These are phyloP conservation scores for Nesogale talazaci DNA, from an alignment of 2,113 vertebrate species.

Conservation along the genomic window DNA sequence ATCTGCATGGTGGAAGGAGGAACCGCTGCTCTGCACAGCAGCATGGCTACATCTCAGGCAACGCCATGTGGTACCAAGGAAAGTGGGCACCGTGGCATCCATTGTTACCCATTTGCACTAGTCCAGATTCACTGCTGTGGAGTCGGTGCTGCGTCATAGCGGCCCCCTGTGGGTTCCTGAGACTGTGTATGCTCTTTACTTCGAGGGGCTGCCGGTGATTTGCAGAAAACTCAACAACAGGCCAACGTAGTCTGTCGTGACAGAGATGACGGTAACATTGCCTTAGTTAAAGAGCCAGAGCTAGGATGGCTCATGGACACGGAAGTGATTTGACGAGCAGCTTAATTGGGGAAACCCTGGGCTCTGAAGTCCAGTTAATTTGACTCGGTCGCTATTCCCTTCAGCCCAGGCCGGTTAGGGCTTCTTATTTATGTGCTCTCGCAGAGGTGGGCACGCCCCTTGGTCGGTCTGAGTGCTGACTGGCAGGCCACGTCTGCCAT, in stretches of 20 bases:
- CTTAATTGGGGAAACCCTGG: conserved; percentile 18
- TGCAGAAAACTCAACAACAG: neutral
- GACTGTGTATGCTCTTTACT: too few species aligned
- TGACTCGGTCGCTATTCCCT: neutral
- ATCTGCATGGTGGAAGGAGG: neutral
- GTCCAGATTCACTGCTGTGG: too few species aligned
- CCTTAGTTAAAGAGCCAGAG: neutral
- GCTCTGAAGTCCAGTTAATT: neutral
- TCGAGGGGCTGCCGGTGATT: neutral
- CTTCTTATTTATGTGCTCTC: neutral
- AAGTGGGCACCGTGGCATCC: neutral
- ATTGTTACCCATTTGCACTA: too few species aligned
- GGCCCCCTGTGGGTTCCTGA: too few species aligned
- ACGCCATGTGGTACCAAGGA: neutral
- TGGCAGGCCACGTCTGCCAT: neutral
- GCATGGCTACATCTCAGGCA: neutral
- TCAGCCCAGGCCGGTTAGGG: neutral
- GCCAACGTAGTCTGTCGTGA: neutral
- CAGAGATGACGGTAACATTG: neutral
- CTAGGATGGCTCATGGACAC: neutral
- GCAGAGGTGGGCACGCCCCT: neutral
- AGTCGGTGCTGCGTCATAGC: too few species aligned
- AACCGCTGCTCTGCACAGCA: neutral
- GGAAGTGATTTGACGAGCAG: neutral
- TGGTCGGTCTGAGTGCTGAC: neutral